Conservation (phyloP, 2,888 invertebrate genomes). For the Leptinotarsa juncta region DNA sequence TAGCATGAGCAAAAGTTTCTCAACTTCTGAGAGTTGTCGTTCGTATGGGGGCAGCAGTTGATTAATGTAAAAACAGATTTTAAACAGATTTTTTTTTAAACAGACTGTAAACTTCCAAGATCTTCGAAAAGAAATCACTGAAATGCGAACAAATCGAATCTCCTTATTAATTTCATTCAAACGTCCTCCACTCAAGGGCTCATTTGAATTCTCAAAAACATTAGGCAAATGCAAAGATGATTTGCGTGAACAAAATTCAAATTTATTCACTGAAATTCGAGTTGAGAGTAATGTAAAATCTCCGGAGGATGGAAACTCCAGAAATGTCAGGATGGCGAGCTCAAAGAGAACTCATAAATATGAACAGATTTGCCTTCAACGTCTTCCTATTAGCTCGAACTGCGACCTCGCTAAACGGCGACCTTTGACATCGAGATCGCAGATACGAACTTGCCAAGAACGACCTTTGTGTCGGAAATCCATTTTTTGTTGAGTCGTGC, state of each 20-base stretch:
- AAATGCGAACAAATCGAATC: conserved; percentile 1
- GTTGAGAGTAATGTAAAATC: conserved; percentile 33
- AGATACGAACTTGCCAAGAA: conserved; percentile 34
- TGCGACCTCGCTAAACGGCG: conserved; percentile 37
- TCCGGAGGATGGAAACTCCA: conserved; percentile 24
- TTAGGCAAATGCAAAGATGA: conserved; percentile 15
- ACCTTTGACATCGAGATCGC: conserved; percentile 36
- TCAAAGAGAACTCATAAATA: conserved; percentile 42
- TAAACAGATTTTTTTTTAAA: too few relatives aligned
- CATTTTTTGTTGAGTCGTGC: not conserved
- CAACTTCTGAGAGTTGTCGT: too few relatives aligned
- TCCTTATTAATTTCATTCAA: conserved; percentile 7
- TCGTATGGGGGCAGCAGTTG: too few relatives aligned
- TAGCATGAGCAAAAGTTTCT: too few relatives aligned
- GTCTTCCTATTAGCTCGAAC: conserved; percentile 40
- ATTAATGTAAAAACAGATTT: too few relatives aligned
- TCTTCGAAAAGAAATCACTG: not conserved
- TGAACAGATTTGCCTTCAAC: conserved; percentile 39
- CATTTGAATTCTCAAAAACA: conserved; percentile 9
- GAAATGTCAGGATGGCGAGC: conserved; percentile 25
- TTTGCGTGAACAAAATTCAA: conserved; percentile 17
- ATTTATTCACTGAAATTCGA: conserved; percentile 10
- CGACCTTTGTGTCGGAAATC: not conserved
- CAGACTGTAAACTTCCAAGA: too few relatives aligned
- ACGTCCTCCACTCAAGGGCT: conserved; percentile 9